phyloP scores from a whole-genome alignment of 2,888 invertebrate species.

The Pseudeuparius sepicola region DNA sequence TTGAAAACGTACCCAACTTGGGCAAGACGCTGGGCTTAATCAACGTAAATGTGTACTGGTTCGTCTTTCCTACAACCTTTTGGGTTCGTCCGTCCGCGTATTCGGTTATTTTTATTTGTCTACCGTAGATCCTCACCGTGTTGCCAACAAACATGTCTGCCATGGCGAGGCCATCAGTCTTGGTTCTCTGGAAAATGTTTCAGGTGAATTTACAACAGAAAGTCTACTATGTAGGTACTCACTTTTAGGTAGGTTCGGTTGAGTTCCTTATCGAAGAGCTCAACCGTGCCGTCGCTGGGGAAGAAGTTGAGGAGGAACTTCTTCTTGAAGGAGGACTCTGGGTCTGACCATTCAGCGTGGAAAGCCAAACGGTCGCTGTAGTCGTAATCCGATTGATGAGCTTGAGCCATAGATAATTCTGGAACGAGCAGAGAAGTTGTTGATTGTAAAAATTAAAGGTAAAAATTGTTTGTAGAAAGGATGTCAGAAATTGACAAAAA shows the following conservation, averaged over 20 bases:
- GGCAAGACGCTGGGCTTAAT: conserved; percentile 51
- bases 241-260: conserved; percentile 43
- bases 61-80: conserved; percentile 50
- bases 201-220: too few species aligned
- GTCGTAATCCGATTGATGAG: conserved; percentile 34
- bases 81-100: conserved; percentile 62
- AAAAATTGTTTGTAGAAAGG: too few species aligned
- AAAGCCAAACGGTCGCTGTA: conserved; percentile 51
- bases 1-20: too few species aligned
- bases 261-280: conserved; percentile 46
- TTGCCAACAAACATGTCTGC: conserved; percentile 63
- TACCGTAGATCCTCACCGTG: conserved; percentile 56
- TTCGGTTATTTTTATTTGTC: conserved; percentile 61
- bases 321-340: conserved; percentile 60
- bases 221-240: too few species aligned
- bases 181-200: conserved; percentile 45
- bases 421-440: too few species aligned
- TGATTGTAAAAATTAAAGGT: too few species aligned
- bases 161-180: conserved; percentile 52
- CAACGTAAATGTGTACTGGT: conserved; percentile 65
- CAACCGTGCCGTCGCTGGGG: conserved; percentile 66
- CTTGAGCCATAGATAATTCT: too few species aligned
- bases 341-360: conserved; percentile 81
- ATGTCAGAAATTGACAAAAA: too few species aligned
- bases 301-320: conserved; percentile 70